Percentiles rank a stretch among this genome's conserved stretches.
These are phyloP conservation scores for Aethina tumida DNA, from an alignment of 1,140 invertebrate genomes.

Conservation along the genomic window DNA sequence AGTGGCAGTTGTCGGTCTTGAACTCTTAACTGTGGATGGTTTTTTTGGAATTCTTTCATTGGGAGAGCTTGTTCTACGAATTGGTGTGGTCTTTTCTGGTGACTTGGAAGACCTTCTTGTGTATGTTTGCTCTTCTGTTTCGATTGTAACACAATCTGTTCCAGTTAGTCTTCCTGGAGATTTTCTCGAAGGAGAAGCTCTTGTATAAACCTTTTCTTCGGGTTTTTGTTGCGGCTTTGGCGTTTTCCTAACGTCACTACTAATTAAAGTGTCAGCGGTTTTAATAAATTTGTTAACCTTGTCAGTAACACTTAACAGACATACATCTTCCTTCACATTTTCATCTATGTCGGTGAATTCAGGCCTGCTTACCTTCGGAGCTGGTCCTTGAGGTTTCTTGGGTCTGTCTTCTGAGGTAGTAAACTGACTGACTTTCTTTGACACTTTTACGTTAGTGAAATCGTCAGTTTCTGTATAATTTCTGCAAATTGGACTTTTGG, in stretches of 20 bases:
- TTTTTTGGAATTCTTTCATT: constrained; percentile 10
- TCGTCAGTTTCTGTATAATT: constrained; percentile 17
- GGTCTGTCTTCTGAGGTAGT: constrained; percentile 34
- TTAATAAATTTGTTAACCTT: constrained; percentile 53
- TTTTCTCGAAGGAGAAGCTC: constrained; percentile 2
- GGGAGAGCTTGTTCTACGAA: not conserved
- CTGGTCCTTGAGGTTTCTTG: constrained; percentile 32
- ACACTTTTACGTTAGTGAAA: constrained; percentile 43
- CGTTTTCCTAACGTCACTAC: constrained; percentile 12
- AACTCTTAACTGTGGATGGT: constrained; percentile 1
- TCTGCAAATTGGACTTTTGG: constrained; percentile 26
- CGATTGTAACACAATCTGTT: not conserved
- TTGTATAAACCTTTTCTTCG: constrained; percentile 1
- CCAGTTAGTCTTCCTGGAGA: constrained; percentile 6
- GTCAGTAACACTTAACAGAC: constrained; percentile 50
- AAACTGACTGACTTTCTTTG: constrained; percentile 45
- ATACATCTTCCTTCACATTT: constrained; percentile 48
- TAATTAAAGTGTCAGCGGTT: constrained; percentile 46
- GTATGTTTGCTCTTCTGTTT: constrained; percentile 5
- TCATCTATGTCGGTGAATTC: constrained; percentile 37
- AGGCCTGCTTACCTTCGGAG: constrained; percentile 28
- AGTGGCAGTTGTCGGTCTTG: not conserved
- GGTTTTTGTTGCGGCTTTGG: constrained; percentile 18
- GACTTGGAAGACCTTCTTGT: not conserved
- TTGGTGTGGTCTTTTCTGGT: not conserved